Percentiles rank a stretch among this genome's conserved stretches.
Conservation (phyloP, 2,113 vertebrate species). For the Colossoma macropomum region DNA sequence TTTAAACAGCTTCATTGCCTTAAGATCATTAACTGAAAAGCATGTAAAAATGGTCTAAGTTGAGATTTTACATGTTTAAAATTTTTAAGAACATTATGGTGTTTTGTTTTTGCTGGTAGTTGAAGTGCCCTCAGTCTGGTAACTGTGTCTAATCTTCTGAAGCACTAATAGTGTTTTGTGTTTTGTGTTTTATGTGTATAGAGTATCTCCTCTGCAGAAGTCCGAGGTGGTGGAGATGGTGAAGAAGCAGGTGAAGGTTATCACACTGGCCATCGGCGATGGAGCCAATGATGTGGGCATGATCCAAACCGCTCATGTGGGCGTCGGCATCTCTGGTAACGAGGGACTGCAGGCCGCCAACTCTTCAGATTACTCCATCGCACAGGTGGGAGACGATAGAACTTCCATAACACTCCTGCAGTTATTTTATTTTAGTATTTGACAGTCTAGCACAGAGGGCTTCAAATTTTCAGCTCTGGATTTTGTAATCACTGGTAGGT, state of each 20-base stretch:
- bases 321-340: slow-evolving; percentile 96
- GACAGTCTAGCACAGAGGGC: too few relatives aligned
- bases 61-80: not conserved
- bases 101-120: too few relatives aligned
- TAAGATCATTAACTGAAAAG: too few relatives aligned
- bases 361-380: slow-evolving; percentile 99
- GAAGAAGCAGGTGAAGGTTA: slow-evolving; percentile 96
- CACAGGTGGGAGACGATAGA: slow-evolving; percentile 81
- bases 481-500: too few relatives aligned
- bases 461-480: too few relatives aligned
- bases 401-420: not conserved
- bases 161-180: not conserved
- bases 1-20: not conserved
- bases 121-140: too few relatives aligned
- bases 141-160: not conserved
- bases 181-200: slow-evolving; percentile 56
- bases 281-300: slow-evolving; percentile 98
- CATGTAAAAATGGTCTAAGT: not conserved
- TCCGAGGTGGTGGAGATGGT: slow-evolving; percentile 99
- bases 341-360: slow-evolving; percentile 98
- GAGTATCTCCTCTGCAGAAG: slow-evolving; percentile 98
- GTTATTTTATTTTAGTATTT: too few relatives aligned
- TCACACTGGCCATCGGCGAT: slow-evolving; percentile 95
- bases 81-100: too few relatives aligned
- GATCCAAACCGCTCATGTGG: slow-evolving; percentile 98